Conservation (phyloP, 2,888 invertebrate species). For the Zeuzera pyrina region DNA sequence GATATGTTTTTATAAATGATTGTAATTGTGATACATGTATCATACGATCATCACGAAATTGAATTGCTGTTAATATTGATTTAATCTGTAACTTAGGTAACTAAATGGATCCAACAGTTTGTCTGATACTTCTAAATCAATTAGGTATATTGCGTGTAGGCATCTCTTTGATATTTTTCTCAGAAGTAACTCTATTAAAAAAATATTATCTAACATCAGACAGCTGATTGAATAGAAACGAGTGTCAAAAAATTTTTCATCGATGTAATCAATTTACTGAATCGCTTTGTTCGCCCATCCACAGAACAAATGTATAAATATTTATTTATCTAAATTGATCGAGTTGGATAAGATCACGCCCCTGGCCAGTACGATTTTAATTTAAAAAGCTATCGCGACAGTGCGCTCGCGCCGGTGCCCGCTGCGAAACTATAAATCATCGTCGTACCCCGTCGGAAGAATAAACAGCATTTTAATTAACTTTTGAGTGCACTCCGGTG, state of each 20-base stretch:
- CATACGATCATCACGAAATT: too few relatives aligned
- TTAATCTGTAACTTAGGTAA: too few relatives aligned
- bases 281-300: constrained; percentile 66
- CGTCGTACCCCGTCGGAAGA: constrained; percentile 43
- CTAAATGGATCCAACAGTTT: too few relatives aligned
- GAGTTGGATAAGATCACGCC: constrained; percentile 67
- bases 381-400: constrained; percentile 64
- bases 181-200: too few relatives aligned
- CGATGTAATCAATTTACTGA: constrained; percentile 67
- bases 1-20: too few relatives aligned
- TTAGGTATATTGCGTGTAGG: too few relatives aligned
- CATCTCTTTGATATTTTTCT: too few relatives aligned
- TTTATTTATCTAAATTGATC: constrained; percentile 74
- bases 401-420: constrained; percentile 52
- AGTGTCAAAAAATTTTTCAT: constrained; percentile 45
- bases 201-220: constrained; percentile 9
- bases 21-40: too few relatives aligned
- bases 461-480: constrained; percentile 68
- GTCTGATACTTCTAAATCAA: too few relatives aligned
- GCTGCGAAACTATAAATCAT: constrained; percentile 73
- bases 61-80: too few relatives aligned
- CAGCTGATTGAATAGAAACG: constrained; percentile 51
- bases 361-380: constrained; percentile 61
- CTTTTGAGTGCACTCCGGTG: constrained; percentile 57
- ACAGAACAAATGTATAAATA: constrained; percentile 68